Evolutionary conservation across 1,140 invertebrate genomes (phyloP), one percentile per base, ranked within the genome.

Genomic region (Hyposmocoma kahamanoa): DNA sequence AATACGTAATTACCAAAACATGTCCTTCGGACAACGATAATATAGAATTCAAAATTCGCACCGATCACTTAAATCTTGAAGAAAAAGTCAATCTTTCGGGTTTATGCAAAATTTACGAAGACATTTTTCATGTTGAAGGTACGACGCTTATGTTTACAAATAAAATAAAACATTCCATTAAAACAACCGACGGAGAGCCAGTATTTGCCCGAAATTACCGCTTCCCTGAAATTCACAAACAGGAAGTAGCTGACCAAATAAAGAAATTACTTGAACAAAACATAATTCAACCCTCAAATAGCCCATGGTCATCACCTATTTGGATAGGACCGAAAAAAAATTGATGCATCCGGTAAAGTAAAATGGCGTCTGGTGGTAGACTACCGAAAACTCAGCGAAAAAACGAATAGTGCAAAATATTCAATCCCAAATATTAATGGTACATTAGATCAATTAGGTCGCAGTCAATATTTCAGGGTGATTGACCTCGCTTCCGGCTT

Each of bases 401-500:
- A 30, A 8, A 30, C 28, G 2, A 8, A n/a, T 2, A 13, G 13
- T 13, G 28, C 10, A 2, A 30, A 30, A 30, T 30, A 30, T 6
- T 13, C 28, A n/a, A 30, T 30, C 28, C 28, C 28, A 1, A 30
- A 30, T 30, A 30, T 30, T 2, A 2, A 10, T 21, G 77, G 87
- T 17, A 65, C 74, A 41, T 59, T 90, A 32, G 72, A 85, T 41
- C 70, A 72, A 50, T 50, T 89, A 36, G 62, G 67, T 5, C 64
- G 64, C 1, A 36, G 62, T 4, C 59, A 53, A 15, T 84, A 67
- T 44, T 88, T 89, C 47, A 59, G 67, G 4, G 69, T 72, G 0
- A 39, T 89, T 11, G 85, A 89, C 67, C 47, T 87, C 0, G 62
- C 60, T 1, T 65, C 53, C 22, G 88, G 88, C 6, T 90, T 85